These are phyloP conservation scores for Oryzias melastigma DNA, from an alignment of 2,113 vertebrate genomes.

Conservation along the genomic window DNA sequence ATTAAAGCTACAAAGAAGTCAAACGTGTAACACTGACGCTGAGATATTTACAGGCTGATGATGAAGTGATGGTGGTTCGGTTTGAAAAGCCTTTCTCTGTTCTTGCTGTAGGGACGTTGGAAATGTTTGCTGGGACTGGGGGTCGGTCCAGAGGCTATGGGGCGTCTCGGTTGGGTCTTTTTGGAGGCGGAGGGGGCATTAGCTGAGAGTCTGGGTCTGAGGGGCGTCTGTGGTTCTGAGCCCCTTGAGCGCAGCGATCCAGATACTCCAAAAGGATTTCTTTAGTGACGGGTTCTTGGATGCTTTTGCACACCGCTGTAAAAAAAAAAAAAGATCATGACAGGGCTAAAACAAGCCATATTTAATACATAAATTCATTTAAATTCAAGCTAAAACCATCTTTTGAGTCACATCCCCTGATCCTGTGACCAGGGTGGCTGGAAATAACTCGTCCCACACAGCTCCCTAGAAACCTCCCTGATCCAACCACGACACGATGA, in stretches of 20 bases:
- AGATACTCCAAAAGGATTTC: conserved; percentile 92
- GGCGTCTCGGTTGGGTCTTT: conserved; percentile 80
- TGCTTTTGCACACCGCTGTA: conserved; percentile 95
- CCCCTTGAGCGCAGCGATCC: conserved; percentile 82
- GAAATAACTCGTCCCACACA: conserved; percentile 12
- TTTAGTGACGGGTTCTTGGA: conserved; percentile 94
- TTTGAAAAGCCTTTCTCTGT: conserved; percentile 30
- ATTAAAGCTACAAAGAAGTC: conserved; percentile 62
- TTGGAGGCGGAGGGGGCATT: conserved; percentile 95
- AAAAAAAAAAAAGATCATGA: conserved; percentile 19
- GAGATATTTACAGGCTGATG: conserved; percentile 28
- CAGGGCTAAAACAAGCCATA: neutral
- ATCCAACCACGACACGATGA: neutral
- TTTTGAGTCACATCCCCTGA: conserved; percentile 1
- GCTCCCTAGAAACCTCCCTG: conserved; percentile 4
- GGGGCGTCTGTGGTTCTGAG: conserved; percentile 82
- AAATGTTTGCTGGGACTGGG: conserved; percentile 50
- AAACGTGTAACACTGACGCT: conserved; percentile 38
- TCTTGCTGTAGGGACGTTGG: conserved; percentile 21
- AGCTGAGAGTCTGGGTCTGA: conserved; percentile 90
- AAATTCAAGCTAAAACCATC: no score
- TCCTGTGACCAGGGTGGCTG: neutral
- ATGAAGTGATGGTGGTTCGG: conserved; percentile 38
- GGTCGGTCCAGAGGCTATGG: conserved; percentile 71
- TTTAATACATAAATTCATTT: no score